Evolutionary conservation across 2,113 vertebrate genomes (phyloP).

Genomic region (Leptocoma aspasia): DNA sequence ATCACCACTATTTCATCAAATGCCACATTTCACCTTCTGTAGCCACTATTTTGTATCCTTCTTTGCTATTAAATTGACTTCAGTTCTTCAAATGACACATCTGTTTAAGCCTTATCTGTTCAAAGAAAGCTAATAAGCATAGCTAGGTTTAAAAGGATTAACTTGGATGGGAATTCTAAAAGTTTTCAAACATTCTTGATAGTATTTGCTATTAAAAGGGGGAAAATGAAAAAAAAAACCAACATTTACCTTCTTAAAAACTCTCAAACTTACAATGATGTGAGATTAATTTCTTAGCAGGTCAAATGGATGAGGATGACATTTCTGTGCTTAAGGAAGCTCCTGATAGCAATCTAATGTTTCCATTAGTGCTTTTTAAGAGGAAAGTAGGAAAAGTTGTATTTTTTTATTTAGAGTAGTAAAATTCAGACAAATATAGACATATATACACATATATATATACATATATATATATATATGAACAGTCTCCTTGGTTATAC

Average conservation of each 20-base stretch:
- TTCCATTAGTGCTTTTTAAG: background rate
- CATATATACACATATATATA: no score
- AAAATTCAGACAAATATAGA: background rate
- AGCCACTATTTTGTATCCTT: conserved; percentile 69
- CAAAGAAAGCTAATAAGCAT: conserved; percentile 74
- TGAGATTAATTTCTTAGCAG: conserved; percentile 54
- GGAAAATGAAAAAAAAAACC: background rate
- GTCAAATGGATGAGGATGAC: conserved; percentile 28
- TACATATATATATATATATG: no score
- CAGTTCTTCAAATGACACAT: conserved; percentile 71
- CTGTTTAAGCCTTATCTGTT: conserved; percentile 74
- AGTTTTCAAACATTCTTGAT: conserved; percentile 69
- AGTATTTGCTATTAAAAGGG: conserved; percentile 55
- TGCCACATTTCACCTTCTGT: conserved; percentile 72
- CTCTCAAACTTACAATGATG: conserved; percentile 13
- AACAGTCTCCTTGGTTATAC: background rate
- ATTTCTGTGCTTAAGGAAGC: conserved; percentile 19
- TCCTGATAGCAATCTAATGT: conserved; percentile 20
- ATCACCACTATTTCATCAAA: conserved; percentile 71
- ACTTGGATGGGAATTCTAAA: conserved; percentile 69
- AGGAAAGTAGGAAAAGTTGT: background rate
- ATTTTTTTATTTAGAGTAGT: background rate
- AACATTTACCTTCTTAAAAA: conserved; percentile 60
- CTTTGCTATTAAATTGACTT: conserved; percentile 68
- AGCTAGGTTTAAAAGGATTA: conserved; percentile 75